Evolutionary conservation across 2,888 invertebrate species (phyloP).

Genomic region (Cantharis nigra): DNA sequence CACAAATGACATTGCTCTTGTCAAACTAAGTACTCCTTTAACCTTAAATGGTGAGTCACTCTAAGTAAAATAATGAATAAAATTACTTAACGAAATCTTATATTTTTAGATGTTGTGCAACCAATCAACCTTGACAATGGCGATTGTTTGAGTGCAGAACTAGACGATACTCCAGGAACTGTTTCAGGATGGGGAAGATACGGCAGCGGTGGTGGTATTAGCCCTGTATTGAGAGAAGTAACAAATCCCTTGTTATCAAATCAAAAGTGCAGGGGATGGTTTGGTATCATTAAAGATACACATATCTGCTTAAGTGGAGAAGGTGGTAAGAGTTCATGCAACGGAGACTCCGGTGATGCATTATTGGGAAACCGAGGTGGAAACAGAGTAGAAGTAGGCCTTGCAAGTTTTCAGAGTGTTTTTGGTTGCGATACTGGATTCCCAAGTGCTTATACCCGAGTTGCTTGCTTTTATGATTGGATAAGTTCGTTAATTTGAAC

Average conservation of each 20-base stretch:
- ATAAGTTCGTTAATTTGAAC: too few species aligned
- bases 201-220: conserved; percentile 48
- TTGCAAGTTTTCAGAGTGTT: conserved; percentile 46
- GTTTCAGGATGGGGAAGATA: conserved; percentile 59
- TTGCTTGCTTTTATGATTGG: conserved; percentile 14
- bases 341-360: conserved; percentile 56
- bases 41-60: not conserved
- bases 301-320: conserved; percentile 58
- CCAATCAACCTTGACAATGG: conserved; percentile 24
- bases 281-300: conserved; percentile 47
- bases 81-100: not conserved
- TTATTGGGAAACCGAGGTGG: not conserved
- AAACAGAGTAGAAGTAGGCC: conserved; percentile 39
- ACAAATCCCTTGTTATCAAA: conserved; percentile 55
- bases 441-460: conserved; percentile 52
- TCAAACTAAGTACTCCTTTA: conserved; percentile 50
- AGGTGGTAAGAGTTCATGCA: conserved; percentile 57
- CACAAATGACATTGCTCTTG: conserved; percentile 56
- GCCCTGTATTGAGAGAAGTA: conserved; percentile 54
- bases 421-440: conserved; percentile 53
- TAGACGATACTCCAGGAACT: conserved; percentile 50
- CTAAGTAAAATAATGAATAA: not conserved
- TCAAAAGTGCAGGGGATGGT: conserved; percentile 53
- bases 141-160: conserved; percentile 42
- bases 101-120: conserved; percentile 30